Evolutionary conservation across 2,888 invertebrate species (phyloP).

Genomic region (Panzeria rudis): DNA sequence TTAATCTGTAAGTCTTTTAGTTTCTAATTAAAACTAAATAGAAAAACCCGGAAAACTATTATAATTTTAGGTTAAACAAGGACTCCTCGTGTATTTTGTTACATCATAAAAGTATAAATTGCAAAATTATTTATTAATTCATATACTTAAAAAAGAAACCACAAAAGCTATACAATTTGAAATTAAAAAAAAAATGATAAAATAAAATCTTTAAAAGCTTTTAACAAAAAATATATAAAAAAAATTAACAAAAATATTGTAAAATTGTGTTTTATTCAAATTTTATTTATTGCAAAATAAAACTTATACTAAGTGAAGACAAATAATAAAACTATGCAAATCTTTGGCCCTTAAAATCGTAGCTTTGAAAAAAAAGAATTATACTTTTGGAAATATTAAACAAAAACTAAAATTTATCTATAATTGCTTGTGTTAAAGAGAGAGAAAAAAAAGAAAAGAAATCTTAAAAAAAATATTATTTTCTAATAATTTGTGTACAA

Average conservation of each 20-base stretch:
- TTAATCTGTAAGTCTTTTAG: conserved; percentile 48
- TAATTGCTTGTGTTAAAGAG: conserved; percentile 51
- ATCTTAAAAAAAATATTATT: conserved; percentile 79
- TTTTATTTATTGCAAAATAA: conserved; percentile 73
- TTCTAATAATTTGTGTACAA: conserved; percentile 74
- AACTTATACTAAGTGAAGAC: conserved; percentile 61
- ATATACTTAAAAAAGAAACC: conserved; percentile 39
- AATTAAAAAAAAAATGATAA: conserved; percentile 59
- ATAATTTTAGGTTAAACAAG: conserved; percentile 39
- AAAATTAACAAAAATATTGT: conserved; percentile 62
- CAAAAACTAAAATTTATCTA: conserved; percentile 54
- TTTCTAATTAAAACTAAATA: conserved; percentile 35
- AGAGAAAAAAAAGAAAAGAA: conserved; percentile 75
- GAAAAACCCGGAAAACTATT: conserved; percentile 24
- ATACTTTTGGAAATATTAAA: conserved; percentile 76
- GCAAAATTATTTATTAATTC: conserved; percentile 71
- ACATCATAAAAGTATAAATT: conserved; percentile 47
- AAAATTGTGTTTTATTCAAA: conserved; percentile 81
- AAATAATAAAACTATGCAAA: conserved; percentile 75
- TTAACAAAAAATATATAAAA: conserved; percentile 73
- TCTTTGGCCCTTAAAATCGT: conserved; percentile 74
- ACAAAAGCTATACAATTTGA: conserved; percentile 70
- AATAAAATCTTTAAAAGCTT: conserved; percentile 62
- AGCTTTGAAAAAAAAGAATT: conserved; percentile 24
- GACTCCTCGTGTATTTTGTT: conserved; percentile 66